Conservation (phyloP, 2,113 vertebrate genomes). For the Herpetotheres cachinnans region DNA sequence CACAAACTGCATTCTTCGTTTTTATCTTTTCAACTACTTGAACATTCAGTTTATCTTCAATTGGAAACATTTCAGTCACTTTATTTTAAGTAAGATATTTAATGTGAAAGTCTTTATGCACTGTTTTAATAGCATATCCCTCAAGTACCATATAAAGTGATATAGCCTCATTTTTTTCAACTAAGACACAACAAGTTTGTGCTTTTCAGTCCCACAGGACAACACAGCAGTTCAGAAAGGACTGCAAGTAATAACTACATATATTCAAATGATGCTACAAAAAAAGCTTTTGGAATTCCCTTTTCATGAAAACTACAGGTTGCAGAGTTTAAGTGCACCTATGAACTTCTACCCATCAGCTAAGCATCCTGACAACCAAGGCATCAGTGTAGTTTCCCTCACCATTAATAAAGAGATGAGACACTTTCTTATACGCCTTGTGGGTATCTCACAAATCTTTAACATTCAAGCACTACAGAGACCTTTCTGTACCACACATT, state of each 20-base stretch:
- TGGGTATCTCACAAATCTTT: neutral
- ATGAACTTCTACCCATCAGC: neutral
- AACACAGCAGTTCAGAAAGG: neutral
- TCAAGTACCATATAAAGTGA: neutral
- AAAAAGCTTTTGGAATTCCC: neutral
- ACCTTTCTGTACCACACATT: neutral
- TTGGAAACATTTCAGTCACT: neutral
- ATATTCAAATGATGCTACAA: neutral
- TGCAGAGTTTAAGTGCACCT: neutral
- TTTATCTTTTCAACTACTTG: conserved; percentile 12
- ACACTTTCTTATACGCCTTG: neutral
- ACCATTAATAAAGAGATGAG: neutral
- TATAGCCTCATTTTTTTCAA: neutral
- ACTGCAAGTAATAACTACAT: neutral
- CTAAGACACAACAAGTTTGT: neutral
- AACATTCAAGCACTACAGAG: neutral
- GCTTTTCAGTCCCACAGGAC: neutral
- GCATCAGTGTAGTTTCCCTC: neutral
- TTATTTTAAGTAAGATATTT: conserved; percentile 7
- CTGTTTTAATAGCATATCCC: neutral
- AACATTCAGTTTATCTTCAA: conserved; percentile 6
- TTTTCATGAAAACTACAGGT: neutral
- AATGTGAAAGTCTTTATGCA: neutral
- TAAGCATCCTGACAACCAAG: neutral
- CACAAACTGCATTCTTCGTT: neutral